Evolutionary conservation across 2,113 vertebrate genomes (phyloP).

Genomic region (Galeopterus variegatus): DNA sequence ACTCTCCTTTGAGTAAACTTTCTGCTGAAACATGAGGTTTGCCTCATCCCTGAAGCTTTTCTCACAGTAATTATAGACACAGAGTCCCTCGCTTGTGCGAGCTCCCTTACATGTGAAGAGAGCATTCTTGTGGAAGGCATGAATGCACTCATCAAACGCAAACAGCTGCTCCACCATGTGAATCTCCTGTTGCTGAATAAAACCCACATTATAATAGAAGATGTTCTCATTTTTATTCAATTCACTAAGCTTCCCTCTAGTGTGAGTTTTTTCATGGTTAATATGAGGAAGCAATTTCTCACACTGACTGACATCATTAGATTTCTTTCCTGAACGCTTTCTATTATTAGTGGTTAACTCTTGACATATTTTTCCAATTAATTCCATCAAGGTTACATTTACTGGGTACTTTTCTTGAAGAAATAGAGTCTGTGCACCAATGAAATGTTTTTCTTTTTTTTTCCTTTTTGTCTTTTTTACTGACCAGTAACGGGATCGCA

Average conservation of each 20-base stretch:
- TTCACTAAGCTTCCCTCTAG: background rate
- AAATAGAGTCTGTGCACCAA: background rate
- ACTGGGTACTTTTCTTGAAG: background rate
- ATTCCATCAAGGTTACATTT: background rate
- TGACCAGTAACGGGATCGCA: no score
- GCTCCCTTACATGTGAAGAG: background rate
- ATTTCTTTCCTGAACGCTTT: background rate
- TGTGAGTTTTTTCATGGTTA: background rate
- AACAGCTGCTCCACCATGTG: background rate
- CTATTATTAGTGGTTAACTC: background rate
- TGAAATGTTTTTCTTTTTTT: no score
- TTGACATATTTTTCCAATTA: background rate
- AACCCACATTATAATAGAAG: background rate
- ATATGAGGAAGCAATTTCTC: background rate
- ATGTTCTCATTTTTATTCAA: background rate
- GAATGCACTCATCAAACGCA: background rate
- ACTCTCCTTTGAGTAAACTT: background rate
- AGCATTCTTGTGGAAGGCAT: background rate
- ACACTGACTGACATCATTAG: background rate
- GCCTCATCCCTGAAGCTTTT: background rate
- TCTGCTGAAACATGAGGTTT: background rate
- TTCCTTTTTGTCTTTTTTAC: no score
- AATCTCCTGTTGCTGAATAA: background rate
- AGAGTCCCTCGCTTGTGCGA: background rate
- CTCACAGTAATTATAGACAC: background rate